Conservation (phyloP, 2,113 vertebrate species). For the Dinomys branickii region DNA sequence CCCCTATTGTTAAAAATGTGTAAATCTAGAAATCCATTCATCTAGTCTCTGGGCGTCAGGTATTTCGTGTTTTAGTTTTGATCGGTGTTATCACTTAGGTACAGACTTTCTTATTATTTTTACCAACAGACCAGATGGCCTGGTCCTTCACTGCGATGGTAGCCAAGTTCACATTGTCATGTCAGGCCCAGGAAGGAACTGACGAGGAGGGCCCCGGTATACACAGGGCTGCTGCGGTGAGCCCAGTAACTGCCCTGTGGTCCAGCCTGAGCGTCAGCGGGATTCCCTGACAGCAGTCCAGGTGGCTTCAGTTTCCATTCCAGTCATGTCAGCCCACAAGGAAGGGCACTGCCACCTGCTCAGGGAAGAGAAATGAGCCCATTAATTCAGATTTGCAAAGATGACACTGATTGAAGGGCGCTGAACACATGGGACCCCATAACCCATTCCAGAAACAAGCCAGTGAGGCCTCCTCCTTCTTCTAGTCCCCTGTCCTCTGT, state of each 20-base stretch:
- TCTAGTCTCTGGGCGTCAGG: background rate
- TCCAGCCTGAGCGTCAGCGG: conserved; percentile 28
- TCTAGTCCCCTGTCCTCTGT: background rate
- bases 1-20: conserved; percentile 83
- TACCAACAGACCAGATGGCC: conserved; percentile 73
- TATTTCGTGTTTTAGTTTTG: background rate
- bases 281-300: conserved; percentile 70
- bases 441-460: background rate
- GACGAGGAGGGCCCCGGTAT: background rate
- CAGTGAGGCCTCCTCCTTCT: background rate
- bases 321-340: conserved; percentile 38
- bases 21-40: conserved; percentile 33
- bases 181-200: conserved; percentile 64
- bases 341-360: conserved; percentile 76
- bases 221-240: conserved; percentile 60
- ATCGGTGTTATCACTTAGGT: background rate
- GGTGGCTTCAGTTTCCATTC: conserved; percentile 67
- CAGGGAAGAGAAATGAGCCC: background rate
- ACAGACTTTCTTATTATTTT: conserved; percentile 42
- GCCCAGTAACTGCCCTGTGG: conserved; percentile 68
- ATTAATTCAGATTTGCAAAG: conserved; percentile 59
- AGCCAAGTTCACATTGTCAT: conserved; percentile 64
- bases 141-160: conserved; percentile 55
- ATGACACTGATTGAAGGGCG: conserved; percentile 41
- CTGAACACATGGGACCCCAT: background rate